Evolutionary conservation across 2,797 vertebrate genomes (phyloP), one percentile per base, ranked within the genome.

Genomic region (Coregonus sp.): DNA sequence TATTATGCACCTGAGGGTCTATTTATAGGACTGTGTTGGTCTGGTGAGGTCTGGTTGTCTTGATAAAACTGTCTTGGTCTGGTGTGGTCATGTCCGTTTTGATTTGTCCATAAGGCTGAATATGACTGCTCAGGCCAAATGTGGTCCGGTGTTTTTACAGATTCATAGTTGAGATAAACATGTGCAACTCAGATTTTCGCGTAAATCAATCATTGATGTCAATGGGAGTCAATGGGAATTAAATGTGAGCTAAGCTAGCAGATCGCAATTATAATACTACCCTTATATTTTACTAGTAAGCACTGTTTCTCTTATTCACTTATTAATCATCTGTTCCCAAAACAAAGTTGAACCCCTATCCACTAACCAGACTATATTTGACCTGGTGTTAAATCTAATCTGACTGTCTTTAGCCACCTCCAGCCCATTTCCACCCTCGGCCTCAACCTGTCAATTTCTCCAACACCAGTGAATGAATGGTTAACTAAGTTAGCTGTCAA

Each of bases 321-420:
- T 33, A 73, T 69, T 16, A 37, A 20, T 11, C 0, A 51, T 63
- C 80, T 18, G 15, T 40, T 61, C 5, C 18, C 7, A n/a, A 79
- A 83, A 74, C 72, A 78, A 29, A 11, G 76, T 76, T 67, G 47
- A 85, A 82, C 81, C 68, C 5, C 73, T 73, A 72, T 67, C 50
- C 50, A 7, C 74, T 70, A 14, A 78, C 20, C 61, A 75, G 86
- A 85, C 78, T 2, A 2, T 31, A 73, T 85, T 74, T 78, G 70
- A 82, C 37, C 59, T 35, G 33, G 11, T 31, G 20, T 33, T 25
- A 5, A 72, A 77, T 73, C 18, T n/a, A 52, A 72, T 77, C 63
- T 31, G 51, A 40, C 69, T 35, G 40, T 47, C 4, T 52, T 59
- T 61, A 52, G 56, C 31, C 56, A 15, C 72, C 16, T 65, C 37